A percentile compares a stretch with the other conserved stretches of the same genome.
These are phyloP conservation scores for Conger conger DNA, from an alignment of 2,113 vertebrate species.

Conservation along the genomic window DNA sequence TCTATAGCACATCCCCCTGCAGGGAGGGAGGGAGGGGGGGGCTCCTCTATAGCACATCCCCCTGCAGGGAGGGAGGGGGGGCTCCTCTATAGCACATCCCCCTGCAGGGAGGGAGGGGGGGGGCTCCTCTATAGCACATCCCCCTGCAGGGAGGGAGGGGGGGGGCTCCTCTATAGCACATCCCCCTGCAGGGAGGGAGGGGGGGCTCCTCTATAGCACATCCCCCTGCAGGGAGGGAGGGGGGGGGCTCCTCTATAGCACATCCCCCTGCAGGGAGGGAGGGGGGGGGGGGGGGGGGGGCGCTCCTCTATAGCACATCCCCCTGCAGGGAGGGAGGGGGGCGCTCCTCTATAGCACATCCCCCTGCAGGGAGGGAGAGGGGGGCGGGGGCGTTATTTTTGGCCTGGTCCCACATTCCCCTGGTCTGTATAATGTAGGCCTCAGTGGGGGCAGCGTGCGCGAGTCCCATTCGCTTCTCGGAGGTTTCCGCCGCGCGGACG, in stretches of 20 bases:
- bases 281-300: no score
- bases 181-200: slow-evolving; percentile 1
- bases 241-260: no score
- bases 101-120: no score
- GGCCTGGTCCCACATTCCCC: background rate
- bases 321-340: no score
- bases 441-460: slow-evolving; percentile 37
- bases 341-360: no score
- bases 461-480: slow-evolving; percentile 45
- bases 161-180: slow-evolving; percentile 23
- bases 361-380: no score
- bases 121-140: slow-evolving; percentile 23
- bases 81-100: slow-evolving; percentile 20
- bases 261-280: background rate
- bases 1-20: slow-evolving; percentile 17
- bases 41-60: slow-evolving; percentile 20
- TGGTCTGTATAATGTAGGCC: background rate
- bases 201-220: no score
- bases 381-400: slow-evolving; percentile 15
- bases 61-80: no score
- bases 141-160: background rate
- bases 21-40: no score
- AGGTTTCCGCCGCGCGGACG: slow-evolving; percentile 56
- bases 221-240: no score
- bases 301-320: no score